Base-by-base conservation (phyloP, 2,113 vertebrate species). In the Nipponia nippon region DNA sequence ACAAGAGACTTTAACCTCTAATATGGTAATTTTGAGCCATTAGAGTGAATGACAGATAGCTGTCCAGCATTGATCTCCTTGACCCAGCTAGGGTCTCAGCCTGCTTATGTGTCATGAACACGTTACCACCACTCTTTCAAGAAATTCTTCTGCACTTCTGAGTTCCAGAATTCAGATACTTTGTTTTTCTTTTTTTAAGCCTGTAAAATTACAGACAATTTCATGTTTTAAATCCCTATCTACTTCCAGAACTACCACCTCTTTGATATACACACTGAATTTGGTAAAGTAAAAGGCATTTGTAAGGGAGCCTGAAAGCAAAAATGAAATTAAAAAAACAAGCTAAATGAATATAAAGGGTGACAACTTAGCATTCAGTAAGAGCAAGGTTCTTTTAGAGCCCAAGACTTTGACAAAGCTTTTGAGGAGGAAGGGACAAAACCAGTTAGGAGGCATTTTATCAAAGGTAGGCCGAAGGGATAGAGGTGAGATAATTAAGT, bases 341-440 rank as follows among this genome's bases (percentile, higher is more conserved):
- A 30, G 10, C 3, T 76, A 86, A 94, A 71, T 16, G 0, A 67
- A 44, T 66, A 42, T 21, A 44, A 79, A 70, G 16, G 9, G 4
- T 40, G 27, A 69, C 44, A 88, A 14, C 6, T 83, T 30, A 84
- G 49, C 61, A 75, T 67, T 72, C 18, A 12, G 70, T 77, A 61
- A 71, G 26, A 82, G 30, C 25, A 80, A 49, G 6, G 30, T 70
- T 96, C 53, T 87, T 87, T 82, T 47, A 52, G 55, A 65, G 9
- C 6, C 8, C 52, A 69, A 70, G 69, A 47, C 32, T 66, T 90
- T 38, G 14, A 13, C n/a, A 58, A 66, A 89, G 47, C 10, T 88
- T 83, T 49, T 86, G 81, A 93, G 34, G 44, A 89, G 46, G 26
- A 95, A 95, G 30, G 52, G 38, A 91, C 63, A 95, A 89, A 97